Percentiles rank a stretch among this genome's conserved stretches.
phyloP scores from a whole-genome alignment of 2,113 vertebrate genomes.

The human region DNA sequence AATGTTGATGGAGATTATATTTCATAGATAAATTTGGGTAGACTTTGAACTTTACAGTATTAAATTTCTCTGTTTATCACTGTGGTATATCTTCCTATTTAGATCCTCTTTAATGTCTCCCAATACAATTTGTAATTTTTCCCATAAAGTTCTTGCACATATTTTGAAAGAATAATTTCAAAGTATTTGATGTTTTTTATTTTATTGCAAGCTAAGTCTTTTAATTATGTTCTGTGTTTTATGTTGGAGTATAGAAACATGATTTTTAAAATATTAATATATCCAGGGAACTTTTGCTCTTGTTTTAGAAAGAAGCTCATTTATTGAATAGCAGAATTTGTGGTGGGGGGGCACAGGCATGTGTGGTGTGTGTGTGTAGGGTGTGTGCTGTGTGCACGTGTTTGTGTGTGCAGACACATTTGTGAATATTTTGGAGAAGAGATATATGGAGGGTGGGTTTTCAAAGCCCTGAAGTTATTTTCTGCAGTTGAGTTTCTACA shows the following conservation, averaged over 20 bases:
- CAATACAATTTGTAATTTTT: background rate
- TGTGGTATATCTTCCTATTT: background rate
- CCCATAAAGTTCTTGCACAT: background rate
- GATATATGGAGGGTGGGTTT: background rate
- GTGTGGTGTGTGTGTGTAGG: background rate
- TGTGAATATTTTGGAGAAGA: background rate
- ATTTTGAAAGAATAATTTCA: conserved; percentile 23
- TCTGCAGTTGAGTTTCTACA: background rate
- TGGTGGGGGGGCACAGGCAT: accelerated
- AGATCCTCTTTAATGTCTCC: background rate
- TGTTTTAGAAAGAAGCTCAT: background rate
- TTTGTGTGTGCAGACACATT: too few relatives aligned
- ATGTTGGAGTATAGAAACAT: background rate
- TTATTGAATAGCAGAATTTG: background rate
- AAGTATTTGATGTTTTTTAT: background rate
- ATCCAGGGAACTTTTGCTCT: background rate
- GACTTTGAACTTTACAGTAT: background rate
- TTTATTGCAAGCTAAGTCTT: background rate
- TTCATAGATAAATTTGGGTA: background rate
- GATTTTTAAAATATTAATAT: background rate
- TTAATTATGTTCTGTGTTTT: conserved; percentile 17
- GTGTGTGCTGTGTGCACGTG: accelerated
- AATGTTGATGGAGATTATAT: background rate
- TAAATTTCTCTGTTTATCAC: background rate
- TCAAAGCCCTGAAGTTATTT: background rate